A percentile compares a stretch with the other conserved stretches of the same genome.
Conservation (phyloP, 2,797 vertebrate species). For the Microcaecilia unicolor region DNA sequence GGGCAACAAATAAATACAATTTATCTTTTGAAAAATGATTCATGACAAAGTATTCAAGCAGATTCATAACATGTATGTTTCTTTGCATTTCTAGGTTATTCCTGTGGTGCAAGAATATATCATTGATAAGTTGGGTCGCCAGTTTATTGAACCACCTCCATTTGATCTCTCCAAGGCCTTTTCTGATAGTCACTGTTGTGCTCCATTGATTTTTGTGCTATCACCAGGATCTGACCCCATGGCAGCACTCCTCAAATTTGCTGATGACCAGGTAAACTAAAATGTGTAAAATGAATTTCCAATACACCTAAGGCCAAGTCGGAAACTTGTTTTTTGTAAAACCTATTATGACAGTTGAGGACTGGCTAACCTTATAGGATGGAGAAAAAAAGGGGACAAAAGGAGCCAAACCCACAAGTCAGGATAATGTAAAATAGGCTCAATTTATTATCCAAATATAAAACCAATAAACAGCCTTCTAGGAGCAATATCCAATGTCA, state of each 20-base stretch:
- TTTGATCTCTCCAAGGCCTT: slow-evolving; percentile 78
- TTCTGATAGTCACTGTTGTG: slow-evolving; percentile 73
- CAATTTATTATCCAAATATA: too few species aligned
- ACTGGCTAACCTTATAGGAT: too few species aligned
- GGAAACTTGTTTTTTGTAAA: background rate
- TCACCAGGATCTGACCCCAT: slow-evolving; percentile 79
- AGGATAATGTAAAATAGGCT: too few species aligned
- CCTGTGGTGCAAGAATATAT: slow-evolving; percentile 81
- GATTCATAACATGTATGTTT: too few species aligned
- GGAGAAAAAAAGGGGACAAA: too few species aligned
- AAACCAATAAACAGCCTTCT: too few species aligned
- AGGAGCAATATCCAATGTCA: too few species aligned
- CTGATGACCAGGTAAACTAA: slow-evolving; percentile 69
- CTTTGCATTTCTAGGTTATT: slow-evolving; percentile 60
- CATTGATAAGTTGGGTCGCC: slow-evolving; percentile 50
- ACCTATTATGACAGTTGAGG: background rate
- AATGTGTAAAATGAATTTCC: background rate
- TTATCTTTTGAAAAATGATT: too few species aligned
- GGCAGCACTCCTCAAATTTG: slow-evolving; percentile 78
- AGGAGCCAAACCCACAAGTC: too few species aligned
- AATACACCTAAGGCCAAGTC: background rate
- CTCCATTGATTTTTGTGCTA: slow-evolving; percentile 72
- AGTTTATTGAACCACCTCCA: slow-evolving; percentile 76
- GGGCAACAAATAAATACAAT: too few species aligned
- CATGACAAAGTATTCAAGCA: too few species aligned